Evolutionary conservation across 2,797 vertebrate species (phyloP), one percentile per base, ranked within the genome.

Genomic region (Pangasius macronema): DNA sequence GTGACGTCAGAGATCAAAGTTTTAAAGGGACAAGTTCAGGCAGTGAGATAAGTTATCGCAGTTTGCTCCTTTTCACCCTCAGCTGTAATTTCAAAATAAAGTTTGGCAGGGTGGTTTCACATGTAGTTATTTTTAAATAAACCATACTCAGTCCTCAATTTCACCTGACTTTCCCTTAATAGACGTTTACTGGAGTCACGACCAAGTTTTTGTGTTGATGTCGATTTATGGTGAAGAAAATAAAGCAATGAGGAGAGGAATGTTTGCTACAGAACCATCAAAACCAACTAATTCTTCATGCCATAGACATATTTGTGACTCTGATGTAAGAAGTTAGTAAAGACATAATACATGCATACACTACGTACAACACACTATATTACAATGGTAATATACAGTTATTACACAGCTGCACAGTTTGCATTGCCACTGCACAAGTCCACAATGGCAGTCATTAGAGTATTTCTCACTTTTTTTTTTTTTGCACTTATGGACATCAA

Each of bases 1-100:
- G 4, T 88, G 49, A 63, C 85, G 75, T 30, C 30, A 82, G 27
- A 75, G 82, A 75, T 46, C 57, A 81, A 59, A 63, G 22, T 10
- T 30, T 39, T 39, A 27, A 36, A 73, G 83, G 42, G 16, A 11
- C n/a, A 84, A 87, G 82, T 80, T 79, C 33, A 88, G 2, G 2
- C n/a, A 20, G 65, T 46, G n/a, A 65, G 70, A 87, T 70, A 70
- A 61, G 27, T 30, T 72, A 46, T 57, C 51, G 18, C 16, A 13
- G 22, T 20, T 55, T 53, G 53, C 24, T 14, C 51, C 53, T 61
- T 61, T 82, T 2, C 42, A 42, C 0, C 14, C 49, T 79, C 22
- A 68, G 57, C 24, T 36, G 9, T 10, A 9, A 76, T 51, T 5
- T n/a, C 73, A 30, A 75, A 49, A 27, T 46, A 46, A 46, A 46